A percentile compares a stretch with the other conserved stretches of the same genome.
These are phyloP conservation scores for Channallabes apus DNA, from an alignment of 2,797 vertebrate genomes.

Conservation along the genomic window DNA sequence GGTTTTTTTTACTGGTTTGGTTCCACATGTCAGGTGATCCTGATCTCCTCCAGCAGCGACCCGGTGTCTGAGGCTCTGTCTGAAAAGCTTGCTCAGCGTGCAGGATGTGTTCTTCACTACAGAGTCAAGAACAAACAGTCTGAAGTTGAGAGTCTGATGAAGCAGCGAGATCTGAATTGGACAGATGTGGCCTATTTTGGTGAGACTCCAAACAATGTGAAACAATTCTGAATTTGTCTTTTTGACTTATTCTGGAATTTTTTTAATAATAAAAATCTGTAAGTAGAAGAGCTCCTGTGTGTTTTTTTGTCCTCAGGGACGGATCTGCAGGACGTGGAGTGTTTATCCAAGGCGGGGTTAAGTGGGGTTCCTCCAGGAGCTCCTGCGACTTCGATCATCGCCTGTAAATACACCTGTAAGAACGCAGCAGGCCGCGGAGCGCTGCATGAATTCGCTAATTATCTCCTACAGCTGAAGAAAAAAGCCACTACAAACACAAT, in stretches of 20 bases:
- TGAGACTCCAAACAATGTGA: constrained; percentile 56
- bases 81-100: constrained; percentile 65
- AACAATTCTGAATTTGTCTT: background rate
- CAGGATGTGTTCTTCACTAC: constrained; percentile 69
- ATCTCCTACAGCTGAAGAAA: constrained; percentile 33
- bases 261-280: no score
- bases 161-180: constrained; percentile 76
- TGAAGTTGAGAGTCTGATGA: constrained; percentile 67
- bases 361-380: constrained; percentile 26
- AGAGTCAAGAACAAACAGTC: constrained; percentile 69
- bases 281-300: no score
- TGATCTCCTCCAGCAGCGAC: constrained; percentile 78
- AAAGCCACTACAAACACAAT: background rate
- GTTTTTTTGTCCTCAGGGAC: constrained; percentile 19
- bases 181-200: constrained; percentile 90
- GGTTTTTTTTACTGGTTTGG: no score
- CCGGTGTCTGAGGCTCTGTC: constrained; percentile 65
- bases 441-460: constrained; percentile 29
- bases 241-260: background rate
- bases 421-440: constrained; percentile 31
- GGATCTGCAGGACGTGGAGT: constrained; percentile 36
- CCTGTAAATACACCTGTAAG: constrained; percentile 40
- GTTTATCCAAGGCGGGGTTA: no score
- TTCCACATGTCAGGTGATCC: constrained; percentile 76
- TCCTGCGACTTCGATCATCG: constrained; percentile 5